phyloP scores from a whole-genome alignment of 2,888 invertebrate species.

The Eupithecia tripunctaria region DNA sequence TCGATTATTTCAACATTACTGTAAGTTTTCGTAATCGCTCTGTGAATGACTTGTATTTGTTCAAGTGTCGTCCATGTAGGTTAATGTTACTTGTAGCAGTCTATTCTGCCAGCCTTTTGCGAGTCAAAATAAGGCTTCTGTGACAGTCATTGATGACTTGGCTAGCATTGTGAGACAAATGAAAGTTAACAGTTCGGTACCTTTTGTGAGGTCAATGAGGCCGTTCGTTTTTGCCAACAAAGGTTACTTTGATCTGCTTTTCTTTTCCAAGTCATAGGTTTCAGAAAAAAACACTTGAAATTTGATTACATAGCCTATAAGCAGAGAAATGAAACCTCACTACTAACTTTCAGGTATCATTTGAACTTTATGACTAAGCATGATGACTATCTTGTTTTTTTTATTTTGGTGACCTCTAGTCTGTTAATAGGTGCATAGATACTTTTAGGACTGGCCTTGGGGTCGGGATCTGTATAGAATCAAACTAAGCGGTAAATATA shows the following conservation, averaged over 20 bases:
- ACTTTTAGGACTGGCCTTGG: not conserved
- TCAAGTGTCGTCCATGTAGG: constrained; percentile 33
- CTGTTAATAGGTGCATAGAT: not conserved
- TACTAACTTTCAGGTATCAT: not conserved
- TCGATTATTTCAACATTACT: constrained; percentile 33
- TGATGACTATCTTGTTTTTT: not conserved
- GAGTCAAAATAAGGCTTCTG: not conserved
- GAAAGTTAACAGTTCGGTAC: not conserved
- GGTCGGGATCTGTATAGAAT: not conserved
- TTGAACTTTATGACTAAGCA: not conserved
- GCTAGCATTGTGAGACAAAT: not conserved
- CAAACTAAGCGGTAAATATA: not conserved
- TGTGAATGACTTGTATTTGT: constrained; percentile 31
- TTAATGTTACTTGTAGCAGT: constrained; percentile 22
- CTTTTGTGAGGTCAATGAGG: not conserved
- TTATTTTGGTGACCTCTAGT: not conserved
- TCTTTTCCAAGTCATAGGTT: not conserved
- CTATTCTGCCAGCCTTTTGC: constrained; percentile 8
- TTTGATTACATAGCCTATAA: not conserved
- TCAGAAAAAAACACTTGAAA: not conserved
- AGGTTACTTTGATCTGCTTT: not conserved
- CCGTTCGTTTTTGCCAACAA: not conserved
- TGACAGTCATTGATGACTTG: not conserved
- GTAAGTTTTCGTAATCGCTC: constrained; percentile 24
- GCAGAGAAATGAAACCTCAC: not conserved